Conservation (phyloP, 1,140 invertebrate genomes). For the Idris sp. region DNA sequence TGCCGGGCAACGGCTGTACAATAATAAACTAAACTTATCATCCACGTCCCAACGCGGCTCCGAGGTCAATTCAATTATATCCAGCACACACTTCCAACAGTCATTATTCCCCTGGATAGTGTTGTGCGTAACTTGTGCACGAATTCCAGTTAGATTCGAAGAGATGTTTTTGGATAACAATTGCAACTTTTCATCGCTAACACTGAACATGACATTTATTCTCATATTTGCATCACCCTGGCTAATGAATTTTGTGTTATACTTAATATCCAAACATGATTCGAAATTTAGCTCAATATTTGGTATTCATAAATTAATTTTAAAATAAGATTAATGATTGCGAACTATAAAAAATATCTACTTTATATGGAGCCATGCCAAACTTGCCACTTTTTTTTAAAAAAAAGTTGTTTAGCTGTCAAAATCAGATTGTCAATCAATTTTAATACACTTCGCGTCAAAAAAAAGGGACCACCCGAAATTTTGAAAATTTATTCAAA, state of each 20-base stretch:
- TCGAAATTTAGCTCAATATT: too few species aligned
- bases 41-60: conserved; percentile 47
- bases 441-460: too few species aligned
- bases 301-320: too few species aligned
- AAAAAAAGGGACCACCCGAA: too few species aligned
- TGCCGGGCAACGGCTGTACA: conserved; percentile 50
- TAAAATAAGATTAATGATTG: too few species aligned
- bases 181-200: conserved; percentile 14
- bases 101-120: conserved; percentile 65
- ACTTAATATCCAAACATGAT: too few species aligned
- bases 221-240: conserved; percentile 12
- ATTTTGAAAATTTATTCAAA: too few species aligned
- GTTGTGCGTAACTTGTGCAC: conserved; percentile 61
- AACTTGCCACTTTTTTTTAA: too few species aligned
- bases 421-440: too few species aligned
- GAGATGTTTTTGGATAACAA: conserved; percentile 36
- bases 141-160: conserved; percentile 51
- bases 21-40: conserved; percentile 64
- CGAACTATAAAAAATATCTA: too few species aligned
- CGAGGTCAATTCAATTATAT: conserved; percentile 68
- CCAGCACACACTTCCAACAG: conserved; percentile 47
- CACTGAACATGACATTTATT: conserved; percentile 15
- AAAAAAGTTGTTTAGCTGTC: too few species aligned
- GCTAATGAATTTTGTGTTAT: not conserved
- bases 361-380: too few species aligned